Evolutionary conservation across 2,797 vertebrate species (phyloP).

Genomic region (Pelobates cultripes): DNA sequence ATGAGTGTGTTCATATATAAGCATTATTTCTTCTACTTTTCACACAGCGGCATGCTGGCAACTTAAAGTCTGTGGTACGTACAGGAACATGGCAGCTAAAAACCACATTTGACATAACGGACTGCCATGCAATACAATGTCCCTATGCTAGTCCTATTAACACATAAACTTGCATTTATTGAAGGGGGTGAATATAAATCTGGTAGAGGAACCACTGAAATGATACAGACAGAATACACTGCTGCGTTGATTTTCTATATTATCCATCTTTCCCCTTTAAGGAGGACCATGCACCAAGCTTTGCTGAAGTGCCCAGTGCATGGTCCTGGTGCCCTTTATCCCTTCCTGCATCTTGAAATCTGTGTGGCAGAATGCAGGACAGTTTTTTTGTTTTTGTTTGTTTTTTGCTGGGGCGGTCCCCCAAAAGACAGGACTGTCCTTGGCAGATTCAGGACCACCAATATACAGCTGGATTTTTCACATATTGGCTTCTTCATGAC

Average conservation of each 20-base stretch:
- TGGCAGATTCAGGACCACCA: too few relatives aligned
- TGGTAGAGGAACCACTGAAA: background rate
- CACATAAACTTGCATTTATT: background rate
- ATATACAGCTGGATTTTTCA: too few relatives aligned
- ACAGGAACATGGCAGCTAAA: conserved; percentile 11
- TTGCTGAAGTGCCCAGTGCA: too few relatives aligned
- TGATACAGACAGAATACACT: background rate
- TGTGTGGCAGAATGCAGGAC: too few relatives aligned
- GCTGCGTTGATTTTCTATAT: background rate
- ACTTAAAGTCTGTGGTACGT: background rate
- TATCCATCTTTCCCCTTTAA: too few relatives aligned
- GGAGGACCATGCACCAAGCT: too few relatives aligned
- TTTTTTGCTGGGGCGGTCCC: too few relatives aligned
- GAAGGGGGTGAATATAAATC: background rate
- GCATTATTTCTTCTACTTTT: background rate
- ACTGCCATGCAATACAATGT: background rate
- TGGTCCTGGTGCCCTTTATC: too few relatives aligned
- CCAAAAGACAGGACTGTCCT: too few relatives aligned
- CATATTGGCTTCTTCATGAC: too few relatives aligned
- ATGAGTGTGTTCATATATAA: background rate
- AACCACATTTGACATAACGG: background rate
- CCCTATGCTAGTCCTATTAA: background rate
- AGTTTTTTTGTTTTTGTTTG: too few relatives aligned
- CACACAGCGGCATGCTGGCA: conserved; percentile 8
- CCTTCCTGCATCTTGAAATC: too few relatives aligned